Conservation (phyloP, 2,888 invertebrate genomes). For the Rhagium mordax region DNA sequence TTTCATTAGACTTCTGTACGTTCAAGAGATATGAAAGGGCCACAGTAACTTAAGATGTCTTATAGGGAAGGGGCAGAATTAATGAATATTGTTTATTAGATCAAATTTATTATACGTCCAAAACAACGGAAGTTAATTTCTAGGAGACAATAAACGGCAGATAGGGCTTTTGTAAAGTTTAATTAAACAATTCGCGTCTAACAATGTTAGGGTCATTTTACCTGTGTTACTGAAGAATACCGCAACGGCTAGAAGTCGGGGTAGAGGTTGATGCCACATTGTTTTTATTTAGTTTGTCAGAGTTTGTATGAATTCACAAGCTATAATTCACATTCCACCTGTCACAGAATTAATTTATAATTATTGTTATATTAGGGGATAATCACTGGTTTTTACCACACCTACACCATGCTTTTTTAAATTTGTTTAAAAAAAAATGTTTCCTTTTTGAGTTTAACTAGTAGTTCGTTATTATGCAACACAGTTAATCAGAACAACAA, state of each 20-base stretch:
- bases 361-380: neutral
- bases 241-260: slow-evolving; percentile 45
- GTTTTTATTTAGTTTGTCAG: slow-evolving; percentile 3
- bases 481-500: neutral
- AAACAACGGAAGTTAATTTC: neutral
- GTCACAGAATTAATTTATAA: neutral
- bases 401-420: slow-evolving; percentile 16
- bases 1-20: neutral
- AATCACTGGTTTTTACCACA: slow-evolving; percentile 16
- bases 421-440: neutral
- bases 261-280: slow-evolving; percentile 42
- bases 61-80: neutral
- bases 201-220: slow-evolving; percentile 39
- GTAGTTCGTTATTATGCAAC: neutral
- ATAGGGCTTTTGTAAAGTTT: neutral
- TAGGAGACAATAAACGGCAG: slow-evolving; percentile 16
- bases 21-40: neutral
- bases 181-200: neutral
- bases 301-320: slow-evolving; percentile 30
- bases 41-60: neutral
- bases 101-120: neutral
- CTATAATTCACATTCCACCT: slow-evolving; percentile 49
- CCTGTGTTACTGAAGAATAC: slow-evolving; percentile 54
- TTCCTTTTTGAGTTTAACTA: neutral
- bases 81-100: neutral